A percentile compares a stretch with the other conserved stretches of the same genome.
Conservation (phyloP, 2,888 invertebrate species). For the Macrophya alboannulata region DNA sequence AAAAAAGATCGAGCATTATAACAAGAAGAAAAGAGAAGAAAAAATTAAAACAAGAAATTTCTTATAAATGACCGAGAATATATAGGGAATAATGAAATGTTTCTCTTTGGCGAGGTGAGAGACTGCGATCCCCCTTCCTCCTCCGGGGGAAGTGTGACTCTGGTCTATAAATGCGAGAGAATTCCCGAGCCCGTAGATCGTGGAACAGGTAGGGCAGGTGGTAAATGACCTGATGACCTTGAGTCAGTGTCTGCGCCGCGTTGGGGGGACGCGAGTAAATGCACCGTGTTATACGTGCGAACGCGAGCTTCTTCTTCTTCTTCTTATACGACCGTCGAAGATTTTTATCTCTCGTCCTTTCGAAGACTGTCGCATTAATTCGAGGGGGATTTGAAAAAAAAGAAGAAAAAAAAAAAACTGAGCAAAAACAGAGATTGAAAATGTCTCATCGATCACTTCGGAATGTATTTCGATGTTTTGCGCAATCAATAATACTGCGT, state of each 20-base stretch:
- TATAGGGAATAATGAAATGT: neutral
- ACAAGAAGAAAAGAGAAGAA: neutral
- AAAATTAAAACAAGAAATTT: too few species aligned
- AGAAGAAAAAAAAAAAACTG: neutral
- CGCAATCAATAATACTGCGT: neutral
- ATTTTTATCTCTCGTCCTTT: neutral
- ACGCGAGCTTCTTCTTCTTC: constrained; percentile 11
- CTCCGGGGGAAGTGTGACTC: neutral
- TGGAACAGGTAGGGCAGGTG: constrained; percentile 74
- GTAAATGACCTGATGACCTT: constrained; percentile 78
- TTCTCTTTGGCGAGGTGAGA: neutral
- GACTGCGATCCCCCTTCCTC: neutral
- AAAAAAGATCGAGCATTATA: neutral
- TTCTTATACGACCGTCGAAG: neutral
- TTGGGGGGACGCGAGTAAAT: constrained; percentile 34
- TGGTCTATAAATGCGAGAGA: constrained; percentile 31
- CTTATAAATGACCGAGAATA: neutral
- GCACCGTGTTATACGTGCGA: constrained; percentile 24
- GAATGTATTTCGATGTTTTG: neutral
- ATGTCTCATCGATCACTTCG: neutral
- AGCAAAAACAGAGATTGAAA: neutral
- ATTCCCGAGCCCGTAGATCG: constrained; percentile 58
- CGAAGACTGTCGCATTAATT: neutral
- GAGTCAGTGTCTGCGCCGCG: constrained; percentile 71
- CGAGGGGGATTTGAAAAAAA: too few species aligned